Evolutionary conservation across 2,113 vertebrate genomes (phyloP).

Genomic region (Sterrhoptilus dennistouni): DNA sequence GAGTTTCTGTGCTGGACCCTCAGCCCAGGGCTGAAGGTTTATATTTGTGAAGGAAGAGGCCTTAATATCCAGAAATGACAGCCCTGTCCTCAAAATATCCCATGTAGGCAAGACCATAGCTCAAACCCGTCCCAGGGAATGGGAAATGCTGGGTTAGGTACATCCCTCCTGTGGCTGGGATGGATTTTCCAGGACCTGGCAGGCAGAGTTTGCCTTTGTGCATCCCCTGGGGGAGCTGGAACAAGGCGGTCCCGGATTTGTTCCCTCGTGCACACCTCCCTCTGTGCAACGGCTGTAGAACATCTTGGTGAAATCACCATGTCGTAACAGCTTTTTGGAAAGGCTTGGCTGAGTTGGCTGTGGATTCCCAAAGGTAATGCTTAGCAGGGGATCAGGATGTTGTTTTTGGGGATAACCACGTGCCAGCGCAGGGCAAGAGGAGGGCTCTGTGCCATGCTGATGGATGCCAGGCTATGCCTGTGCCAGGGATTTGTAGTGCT

Average conservation of each 20-base stretch:
- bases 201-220: not conserved
- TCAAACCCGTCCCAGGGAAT: not conserved
- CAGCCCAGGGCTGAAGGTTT: not conserved
- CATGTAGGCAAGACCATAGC: rapidly evolving
- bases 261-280: not conserved
- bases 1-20: rapidly evolving
- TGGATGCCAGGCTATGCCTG: not conserved
- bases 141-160: not conserved
- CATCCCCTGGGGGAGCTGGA: not conserved
- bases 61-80: not conserved
- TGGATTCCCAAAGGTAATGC: not conserved
- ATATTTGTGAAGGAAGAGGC: not conserved
- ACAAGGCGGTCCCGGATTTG: not conserved
- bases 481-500: not conserved
- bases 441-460: not conserved
- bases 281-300: rapidly evolving
- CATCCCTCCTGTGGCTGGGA: not conserved
- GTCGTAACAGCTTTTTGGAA: not conserved
- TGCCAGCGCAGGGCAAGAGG: not conserved
- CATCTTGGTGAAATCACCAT: not conserved
- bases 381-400: not conserved
- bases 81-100: not conserved
- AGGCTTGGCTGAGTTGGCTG: not conserved
- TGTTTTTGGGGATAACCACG: not conserved
- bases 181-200: not conserved